A percentile compares a stretch with the other conserved stretches of the same genome.
phyloP scores from a whole-genome alignment of 2,113 vertebrate genomes.

The Solea solea region DNA sequence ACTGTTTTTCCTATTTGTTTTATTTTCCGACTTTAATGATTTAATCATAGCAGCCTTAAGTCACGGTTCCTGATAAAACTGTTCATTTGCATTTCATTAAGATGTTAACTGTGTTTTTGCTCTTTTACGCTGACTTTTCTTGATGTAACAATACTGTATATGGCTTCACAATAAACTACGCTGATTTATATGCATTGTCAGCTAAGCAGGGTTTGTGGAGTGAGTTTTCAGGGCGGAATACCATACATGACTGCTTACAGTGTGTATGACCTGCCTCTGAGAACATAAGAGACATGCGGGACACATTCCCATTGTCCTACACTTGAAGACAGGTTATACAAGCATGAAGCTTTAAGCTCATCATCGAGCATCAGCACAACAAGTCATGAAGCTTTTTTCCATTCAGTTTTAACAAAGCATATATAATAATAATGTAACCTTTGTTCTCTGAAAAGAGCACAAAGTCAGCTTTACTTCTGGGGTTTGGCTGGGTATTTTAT shows the following conservation, averaged over 20 bases:
- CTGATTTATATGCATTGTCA: slow-evolving; percentile 18
- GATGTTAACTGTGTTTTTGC: slow-evolving; percentile 17
- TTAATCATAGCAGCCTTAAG: too few species aligned
- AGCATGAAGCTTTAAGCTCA: slow-evolving; percentile 57
- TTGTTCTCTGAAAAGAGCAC: slow-evolving; percentile 15
- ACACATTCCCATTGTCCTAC: slow-evolving; percentile 9
- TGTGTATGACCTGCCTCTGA: slow-evolving; percentile 13
- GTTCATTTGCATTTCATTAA: slow-evolving; percentile 6
- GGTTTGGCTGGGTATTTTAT: slow-evolving; percentile 1
- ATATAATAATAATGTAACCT: neutral
- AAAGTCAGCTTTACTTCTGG: neutral
- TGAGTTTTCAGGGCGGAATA: slow-evolving; percentile 4
- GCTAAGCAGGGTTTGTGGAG: slow-evolving; percentile 11
- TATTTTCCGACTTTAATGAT: neutral
- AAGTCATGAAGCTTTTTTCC: slow-evolving; percentile 18
- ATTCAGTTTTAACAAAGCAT: slow-evolving; percentile 5
- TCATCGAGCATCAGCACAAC: slow-evolving; percentile 16
- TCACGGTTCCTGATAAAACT: too few species aligned
- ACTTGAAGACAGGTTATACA: neutral
- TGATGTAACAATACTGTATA: slow-evolving; percentile 27
- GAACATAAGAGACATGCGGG: slow-evolving; percentile 17
- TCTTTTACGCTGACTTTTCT: slow-evolving; percentile 27
- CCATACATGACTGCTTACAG: neutral
- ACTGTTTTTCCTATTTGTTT: neutral
- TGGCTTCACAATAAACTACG: slow-evolving; percentile 34